Evolutionary conservation across 2,797 vertebrate genomes (phyloP), one percentile per base, ranked within the genome.

Genomic region (Coccyzus lansbergi): DNA sequence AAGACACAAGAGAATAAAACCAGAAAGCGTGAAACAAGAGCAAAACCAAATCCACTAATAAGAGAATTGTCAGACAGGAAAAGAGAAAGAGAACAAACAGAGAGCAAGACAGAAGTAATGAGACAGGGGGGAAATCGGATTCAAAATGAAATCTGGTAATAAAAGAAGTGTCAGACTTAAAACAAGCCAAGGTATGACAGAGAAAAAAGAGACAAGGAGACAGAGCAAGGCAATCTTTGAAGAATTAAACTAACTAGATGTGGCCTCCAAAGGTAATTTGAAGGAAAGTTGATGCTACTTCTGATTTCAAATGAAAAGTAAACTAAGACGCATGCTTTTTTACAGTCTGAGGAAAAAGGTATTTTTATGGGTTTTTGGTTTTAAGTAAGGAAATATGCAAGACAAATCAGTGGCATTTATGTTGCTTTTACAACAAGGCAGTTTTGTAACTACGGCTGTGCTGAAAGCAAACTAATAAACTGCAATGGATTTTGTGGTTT

Each of bases 131-230:
- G 87, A 93, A 89, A 94, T 92, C 83, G 51, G 94, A 94, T 95
- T 95, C 92, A 88, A 91, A 96, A 96, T 77, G 94, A 95, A 93
- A 94, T 92, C 94, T 95, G 77, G 63, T 96, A 93, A 93, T 97
- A 94, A 96, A 97, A 91, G 95, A 94, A 91, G 60, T 92, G 70
- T 95, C 92, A 93, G 33, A 94, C 78, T 63, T 75, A 88, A 91
- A 91, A 95, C 2, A 6, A 90, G 52, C 44, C 72, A 83, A 77
- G 86, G 60, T 92, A 77, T 87, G 93, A 86, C 81, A 88, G 58
- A 92, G 55, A 92, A 92, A 82, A 90, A 95, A 90, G 92, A 92
- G 46, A 71, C 53, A 44, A 64, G 85, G 82, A 82, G 68, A n/a
- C 2, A 16, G 58, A 83, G 59, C 20, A 83, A 68, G 40, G 87